Base-by-base conservation (phyloP, 2,113 vertebrate species). In the Cochlearius cochlearius region DNA sequence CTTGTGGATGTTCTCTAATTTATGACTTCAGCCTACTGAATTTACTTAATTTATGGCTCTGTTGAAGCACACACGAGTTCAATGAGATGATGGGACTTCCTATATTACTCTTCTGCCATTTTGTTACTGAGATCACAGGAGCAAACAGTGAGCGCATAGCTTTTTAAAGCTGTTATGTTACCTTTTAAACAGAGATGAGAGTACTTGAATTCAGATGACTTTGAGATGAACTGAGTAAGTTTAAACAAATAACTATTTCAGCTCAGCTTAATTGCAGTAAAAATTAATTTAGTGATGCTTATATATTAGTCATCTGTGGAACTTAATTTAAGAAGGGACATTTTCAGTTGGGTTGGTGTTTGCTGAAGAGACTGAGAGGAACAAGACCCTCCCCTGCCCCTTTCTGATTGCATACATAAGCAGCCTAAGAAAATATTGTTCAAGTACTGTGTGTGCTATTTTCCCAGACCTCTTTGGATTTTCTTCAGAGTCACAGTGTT, bases 271-370 rank as follows among this genome's bases (percentile, higher is more conserved):
- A 34, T 36, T 15, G 0, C 12, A 23, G 69, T 88, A 85, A 83
- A 88, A 86, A 72, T 59, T 1, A 72, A 16, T 41, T 36, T 68
- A 60, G 36, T 10, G 2, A 13, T 73, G 43, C 21, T 76, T 88
- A 10, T 10, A 0, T 82, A 11, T 83, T 67, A 47, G 29, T 39
- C 79, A 19, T 22, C 25, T 75, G 39, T 49, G 38, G 45, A 56
- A 58, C 20, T 58, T 88, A 2, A 0, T 13, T 50, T 64, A 64
- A 21, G 47, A 38, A 58, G 26, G 26, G 5, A 2, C 0, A 0
- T 78, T 81, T 91, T 74, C 9, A 4, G 14, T 52, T 80, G 71
- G 3, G 8, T 80, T 88, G 64, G 36, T 73, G 52, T 83, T 92
- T 88, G 55, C 53, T 78, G 43, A 55, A 68, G 36, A 66, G 29